Conservation (phyloP, 2,888 invertebrate genomes). For the Microdon myrmicae region DNA sequence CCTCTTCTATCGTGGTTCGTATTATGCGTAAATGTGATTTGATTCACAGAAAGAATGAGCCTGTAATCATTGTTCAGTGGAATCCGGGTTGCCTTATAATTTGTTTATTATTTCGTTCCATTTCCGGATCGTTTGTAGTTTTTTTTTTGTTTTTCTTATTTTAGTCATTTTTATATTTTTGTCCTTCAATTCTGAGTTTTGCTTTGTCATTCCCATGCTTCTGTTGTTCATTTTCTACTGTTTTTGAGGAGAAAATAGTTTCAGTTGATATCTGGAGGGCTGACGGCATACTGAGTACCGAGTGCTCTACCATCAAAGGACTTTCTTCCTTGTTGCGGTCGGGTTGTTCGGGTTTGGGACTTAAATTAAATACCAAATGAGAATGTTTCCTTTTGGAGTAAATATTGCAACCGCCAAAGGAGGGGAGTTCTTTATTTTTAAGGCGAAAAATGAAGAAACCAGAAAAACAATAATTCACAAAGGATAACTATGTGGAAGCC, state of each 20-base stretch:
- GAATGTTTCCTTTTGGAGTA: too few species aligned
- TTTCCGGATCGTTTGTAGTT: background rate
- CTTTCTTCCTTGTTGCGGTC: slow-evolving; percentile 11
- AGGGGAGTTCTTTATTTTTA: background rate
- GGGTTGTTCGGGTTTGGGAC: slow-evolving; percentile 22
- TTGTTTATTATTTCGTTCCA: background rate
- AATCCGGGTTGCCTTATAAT: too few species aligned
- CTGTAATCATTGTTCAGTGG: slow-evolving; percentile 28
- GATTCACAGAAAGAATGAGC: slow-evolving; percentile 24
- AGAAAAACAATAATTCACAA: slow-evolving; percentile 1
- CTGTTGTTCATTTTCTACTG: slow-evolving; percentile 33
- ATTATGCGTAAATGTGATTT: slow-evolving; percentile 29
- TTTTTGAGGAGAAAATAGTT: slow-evolving; percentile 40
- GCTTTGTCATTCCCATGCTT: slow-evolving; percentile 22
- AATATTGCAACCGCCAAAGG: too few species aligned
- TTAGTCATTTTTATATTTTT: slow-evolving; percentile 3
- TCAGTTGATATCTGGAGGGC: slow-evolving; percentile 30
- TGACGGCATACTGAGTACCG: too few species aligned
- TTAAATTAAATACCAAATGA: slow-evolving; percentile 48
- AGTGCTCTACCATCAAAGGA: slow-evolving; percentile 33
- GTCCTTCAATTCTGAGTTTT: slow-evolving; percentile 9
- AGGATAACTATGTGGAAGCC: slow-evolving; percentile 6
- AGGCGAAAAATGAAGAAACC: slow-evolving; percentile 2
- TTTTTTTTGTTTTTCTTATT: slow-evolving; percentile 22
- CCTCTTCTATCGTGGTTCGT: slow-evolving; percentile 8